Conservation (phyloP, 1,140 invertebrate genomes). For the Rhagoletis pomonella region DNA sequence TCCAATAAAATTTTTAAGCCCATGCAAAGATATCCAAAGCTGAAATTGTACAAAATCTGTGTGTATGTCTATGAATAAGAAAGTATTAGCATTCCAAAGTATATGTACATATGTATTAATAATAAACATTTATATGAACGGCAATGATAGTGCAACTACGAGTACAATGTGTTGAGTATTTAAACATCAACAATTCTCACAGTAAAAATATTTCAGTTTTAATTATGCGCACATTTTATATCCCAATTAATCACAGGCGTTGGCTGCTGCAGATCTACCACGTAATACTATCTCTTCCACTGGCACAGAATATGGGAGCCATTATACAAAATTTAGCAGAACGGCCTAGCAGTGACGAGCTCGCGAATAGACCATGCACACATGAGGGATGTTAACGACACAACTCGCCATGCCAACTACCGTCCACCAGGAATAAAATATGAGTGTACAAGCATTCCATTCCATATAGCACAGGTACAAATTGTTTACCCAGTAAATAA, state of each 20-base stretch:
- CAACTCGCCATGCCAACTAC: neutral
- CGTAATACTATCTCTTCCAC: conserved; percentile 19
- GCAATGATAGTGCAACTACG: neutral
- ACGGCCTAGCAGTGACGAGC: neutral
- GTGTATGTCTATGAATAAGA: no score
- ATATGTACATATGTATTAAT: no score
- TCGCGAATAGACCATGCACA: neutral
- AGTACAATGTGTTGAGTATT: conserved; percentile 10
- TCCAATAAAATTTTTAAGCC: no score
- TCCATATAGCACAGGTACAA: conserved; percentile 11
- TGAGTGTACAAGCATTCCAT: conserved; percentile 28
- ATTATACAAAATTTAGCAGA: neutral
- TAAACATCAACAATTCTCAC: neutral
- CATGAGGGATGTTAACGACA: conserved; percentile 44
- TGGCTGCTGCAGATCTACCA: conserved; percentile 29
- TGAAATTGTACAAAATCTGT: no score
- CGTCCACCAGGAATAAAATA: neutral
- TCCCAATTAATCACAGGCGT: conserved; percentile 71
- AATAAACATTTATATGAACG: neutral
- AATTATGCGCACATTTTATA: conserved; percentile 73
- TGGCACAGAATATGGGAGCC: neutral
- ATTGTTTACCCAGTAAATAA: neutral
- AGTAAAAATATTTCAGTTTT: conserved; percentile 67
- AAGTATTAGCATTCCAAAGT: neutral
- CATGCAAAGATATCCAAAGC: no score